These are phyloP conservation scores for Trichomalopsis sarcophagae DNA, from an alignment of 1,140 invertebrate species.

Conservation along the genomic window DNA sequence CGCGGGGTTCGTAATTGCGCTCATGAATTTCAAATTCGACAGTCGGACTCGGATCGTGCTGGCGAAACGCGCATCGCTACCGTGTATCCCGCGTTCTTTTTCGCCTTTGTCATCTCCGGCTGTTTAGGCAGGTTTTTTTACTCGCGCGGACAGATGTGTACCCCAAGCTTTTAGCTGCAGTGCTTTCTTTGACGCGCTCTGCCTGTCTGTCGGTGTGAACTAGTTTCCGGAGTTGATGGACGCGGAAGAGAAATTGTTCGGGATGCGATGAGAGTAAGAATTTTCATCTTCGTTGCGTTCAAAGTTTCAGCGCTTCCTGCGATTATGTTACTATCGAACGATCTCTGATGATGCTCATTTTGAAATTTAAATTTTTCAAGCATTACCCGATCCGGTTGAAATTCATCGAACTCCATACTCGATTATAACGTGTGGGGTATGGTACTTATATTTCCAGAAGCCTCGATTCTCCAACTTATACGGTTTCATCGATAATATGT, in stretches of 20 bases:
- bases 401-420: no score
- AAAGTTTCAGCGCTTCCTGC: no score
- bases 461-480: no score
- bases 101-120: slow-evolving; percentile 27
- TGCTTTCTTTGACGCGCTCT: background rate
- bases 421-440: no score
- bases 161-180: background rate
- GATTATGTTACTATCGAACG: no score
- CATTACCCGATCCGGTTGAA: no score
- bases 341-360: no score
- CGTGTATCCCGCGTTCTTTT: background rate
- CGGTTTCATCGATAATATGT: background rate
- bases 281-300: background rate
- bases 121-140: background rate
- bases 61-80: background rate
- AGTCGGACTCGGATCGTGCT: background rate
- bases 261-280: background rate
- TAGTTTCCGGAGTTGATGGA: slow-evolving; percentile 30
- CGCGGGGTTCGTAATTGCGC: background rate
- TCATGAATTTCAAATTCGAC: slow-evolving; percentile 36
- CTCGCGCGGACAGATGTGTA: background rate
- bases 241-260: background rate
- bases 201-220: background rate
- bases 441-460: no score
- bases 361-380: no score